These are phyloP conservation scores for Polymixis flavicincta DNA, from an alignment of 2,888 invertebrate species.

Conservation along the genomic window DNA sequence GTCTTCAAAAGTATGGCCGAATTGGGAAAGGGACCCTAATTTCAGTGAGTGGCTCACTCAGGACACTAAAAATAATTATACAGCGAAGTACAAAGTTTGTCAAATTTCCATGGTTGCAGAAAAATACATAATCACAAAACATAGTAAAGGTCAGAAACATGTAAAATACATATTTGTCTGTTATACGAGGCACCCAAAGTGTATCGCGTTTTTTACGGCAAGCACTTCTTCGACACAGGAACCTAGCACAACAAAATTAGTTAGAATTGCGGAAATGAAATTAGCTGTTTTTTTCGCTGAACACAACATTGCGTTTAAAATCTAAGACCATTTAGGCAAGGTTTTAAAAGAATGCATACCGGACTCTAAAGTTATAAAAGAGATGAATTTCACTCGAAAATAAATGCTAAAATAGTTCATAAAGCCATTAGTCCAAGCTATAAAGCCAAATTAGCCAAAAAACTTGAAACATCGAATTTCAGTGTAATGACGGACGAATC, in stretches of 20 bases:
- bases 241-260: not conserved
- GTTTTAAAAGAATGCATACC: too few relatives aligned
- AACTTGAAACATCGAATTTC: not conserved
- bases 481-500: not conserved
- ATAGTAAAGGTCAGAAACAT: not conserved
- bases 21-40: not conserved
- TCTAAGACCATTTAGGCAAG: not conserved
- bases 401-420: not conserved
- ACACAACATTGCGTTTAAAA: not conserved
- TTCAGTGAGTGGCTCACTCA: not conserved
- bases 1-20: too few relatives aligned
- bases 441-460: not conserved
- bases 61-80: not conserved
- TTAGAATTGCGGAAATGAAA: slow-evolving; percentile 1
- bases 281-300: not conserved
- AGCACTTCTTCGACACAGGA: not conserved
- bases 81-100: not conserved
- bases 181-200: not conserved
- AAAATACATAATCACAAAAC: not conserved
- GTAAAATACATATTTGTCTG: not conserved
- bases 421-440: not conserved
- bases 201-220: not conserved
- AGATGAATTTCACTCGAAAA: not conserved
- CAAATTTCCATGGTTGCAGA: not conserved
- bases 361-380: not conserved